These are phyloP conservation scores for Scomber japonicus DNA, from an alignment of 2,113 vertebrate genomes.

Conservation along the genomic window DNA sequence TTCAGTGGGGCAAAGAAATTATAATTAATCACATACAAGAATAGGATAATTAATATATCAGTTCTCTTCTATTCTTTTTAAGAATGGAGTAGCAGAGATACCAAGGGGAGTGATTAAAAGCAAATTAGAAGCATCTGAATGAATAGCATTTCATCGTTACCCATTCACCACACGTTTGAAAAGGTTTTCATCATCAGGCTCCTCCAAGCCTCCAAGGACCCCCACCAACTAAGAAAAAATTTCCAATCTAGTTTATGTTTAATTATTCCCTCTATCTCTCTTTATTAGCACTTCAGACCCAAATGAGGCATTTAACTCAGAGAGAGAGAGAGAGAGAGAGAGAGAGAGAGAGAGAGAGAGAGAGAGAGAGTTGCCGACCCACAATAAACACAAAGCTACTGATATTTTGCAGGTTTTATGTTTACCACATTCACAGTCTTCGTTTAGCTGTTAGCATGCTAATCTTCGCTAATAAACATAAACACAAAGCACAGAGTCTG, in stretches of 20 bases:
- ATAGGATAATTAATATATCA: constrained; percentile 53
- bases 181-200: constrained; percentile 57
- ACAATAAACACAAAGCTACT: background rate
- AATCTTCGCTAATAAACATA: too few relatives aligned
- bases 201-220: constrained; percentile 31
- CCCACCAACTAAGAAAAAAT: constrained; percentile 15
- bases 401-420: too few relatives aligned
- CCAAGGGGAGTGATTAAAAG: constrained; percentile 52
- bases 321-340: background rate
- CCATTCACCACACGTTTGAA: constrained; percentile 44
- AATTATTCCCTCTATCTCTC: constrained; percentile 54
- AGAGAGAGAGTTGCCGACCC: background rate
- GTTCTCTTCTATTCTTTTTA: constrained; percentile 33
- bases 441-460: too few relatives aligned
- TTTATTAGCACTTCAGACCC: constrained; percentile 31
- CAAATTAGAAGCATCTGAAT: constrained; percentile 49
- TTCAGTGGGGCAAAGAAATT: constrained; percentile 15
- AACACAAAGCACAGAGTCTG: too few relatives aligned
- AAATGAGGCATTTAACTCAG: constrained; percentile 30
- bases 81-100: constrained; percentile 19
- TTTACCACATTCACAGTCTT: too few relatives aligned
- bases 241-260: constrained; percentile 42
- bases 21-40: constrained; percentile 44
- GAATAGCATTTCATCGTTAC: constrained; percentile 32
- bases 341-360: background rate